phyloP scores from a whole-genome alignment of 2,797 vertebrate genomes.

The Lemur catta region DNA sequence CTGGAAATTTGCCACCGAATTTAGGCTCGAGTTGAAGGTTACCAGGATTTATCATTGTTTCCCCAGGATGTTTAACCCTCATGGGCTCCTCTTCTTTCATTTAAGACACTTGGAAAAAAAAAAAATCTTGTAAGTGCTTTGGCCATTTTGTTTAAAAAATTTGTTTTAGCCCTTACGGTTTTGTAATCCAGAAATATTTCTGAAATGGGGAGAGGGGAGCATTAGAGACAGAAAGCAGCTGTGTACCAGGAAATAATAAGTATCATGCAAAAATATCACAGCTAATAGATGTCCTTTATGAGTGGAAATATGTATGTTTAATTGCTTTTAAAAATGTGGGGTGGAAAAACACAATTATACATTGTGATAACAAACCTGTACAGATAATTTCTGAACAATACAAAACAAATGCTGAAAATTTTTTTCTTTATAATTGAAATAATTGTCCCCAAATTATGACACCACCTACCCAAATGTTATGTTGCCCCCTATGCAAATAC shows the following conservation, averaged over 20 bases:
- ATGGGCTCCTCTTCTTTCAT: slow-evolving; percentile 52
- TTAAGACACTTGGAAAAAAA: slow-evolving; percentile 43
- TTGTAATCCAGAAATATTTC: slow-evolving; percentile 63
- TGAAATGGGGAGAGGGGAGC: slow-evolving; percentile 21
- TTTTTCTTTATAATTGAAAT: slow-evolving; percentile 78
- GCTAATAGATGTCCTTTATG: slow-evolving; percentile 81
- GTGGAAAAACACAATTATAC: slow-evolving; percentile 84
- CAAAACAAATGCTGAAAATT: slow-evolving; percentile 82
- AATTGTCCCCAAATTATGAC: slow-evolving; percentile 79
- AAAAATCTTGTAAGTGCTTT: slow-evolving; percentile 47
- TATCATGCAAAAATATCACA: slow-evolving; percentile 82
- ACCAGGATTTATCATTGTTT: slow-evolving; percentile 72
- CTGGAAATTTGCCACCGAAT: slow-evolving; percentile 76
- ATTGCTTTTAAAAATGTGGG: slow-evolving; percentile 82
- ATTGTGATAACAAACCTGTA: slow-evolving; percentile 83
- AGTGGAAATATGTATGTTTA: slow-evolving; percentile 85
- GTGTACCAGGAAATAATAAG: slow-evolving; percentile 77
- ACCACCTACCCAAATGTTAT: slow-evolving; percentile 79
- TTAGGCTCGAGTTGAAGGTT: slow-evolving; percentile 76
- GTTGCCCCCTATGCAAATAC: slow-evolving; percentile 77
- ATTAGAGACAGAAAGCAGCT: slow-evolving; percentile 73
- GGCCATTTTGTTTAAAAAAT: slow-evolving; percentile 64
- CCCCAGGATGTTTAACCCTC: slow-evolving; percentile 64
- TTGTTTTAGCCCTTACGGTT: slow-evolving; percentile 27
- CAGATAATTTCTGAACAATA: slow-evolving; percentile 83